Conservation (phyloP, 2,797 vertebrate genomes). For the Synanceia verrucosa region DNA sequence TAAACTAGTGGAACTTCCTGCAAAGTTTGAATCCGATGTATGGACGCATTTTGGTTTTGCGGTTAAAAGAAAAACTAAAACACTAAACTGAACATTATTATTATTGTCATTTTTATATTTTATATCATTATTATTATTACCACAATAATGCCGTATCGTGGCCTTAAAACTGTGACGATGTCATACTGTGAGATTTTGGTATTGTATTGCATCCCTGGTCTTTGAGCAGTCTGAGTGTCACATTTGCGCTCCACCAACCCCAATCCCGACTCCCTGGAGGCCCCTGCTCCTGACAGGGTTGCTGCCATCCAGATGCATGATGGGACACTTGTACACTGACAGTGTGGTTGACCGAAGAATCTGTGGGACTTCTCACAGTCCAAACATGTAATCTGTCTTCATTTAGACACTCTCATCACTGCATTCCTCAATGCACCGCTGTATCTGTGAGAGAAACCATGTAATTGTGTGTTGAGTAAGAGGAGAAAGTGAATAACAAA, state of each 20-base stretch:
- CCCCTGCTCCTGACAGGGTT: constrained; percentile 9
- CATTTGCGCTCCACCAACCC: background rate
- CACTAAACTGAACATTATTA: too few relatives aligned
- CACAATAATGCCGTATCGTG: too few relatives aligned
- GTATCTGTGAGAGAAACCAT: background rate
- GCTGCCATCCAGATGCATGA: constrained; percentile 53
- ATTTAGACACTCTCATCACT: constrained; percentile 69
- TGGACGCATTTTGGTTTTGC: too few relatives aligned
- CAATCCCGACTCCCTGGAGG: background rate
- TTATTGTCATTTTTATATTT: too few relatives aligned
- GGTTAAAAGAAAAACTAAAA: too few relatives aligned
- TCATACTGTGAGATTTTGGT: too few relatives aligned
- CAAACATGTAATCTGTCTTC: constrained; percentile 72
- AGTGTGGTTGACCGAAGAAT: constrained; percentile 63
- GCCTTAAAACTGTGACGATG: too few relatives aligned
- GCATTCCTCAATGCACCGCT: constrained; percentile 58
- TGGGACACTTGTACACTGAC: constrained; percentile 63
- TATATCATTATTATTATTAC: too few relatives aligned
- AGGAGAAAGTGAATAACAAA: background rate
- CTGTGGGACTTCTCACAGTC: constrained; percentile 47
- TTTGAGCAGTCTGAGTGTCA: background rate
- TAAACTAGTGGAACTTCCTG: too few relatives aligned
- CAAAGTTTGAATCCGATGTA: too few relatives aligned
- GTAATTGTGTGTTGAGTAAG: constrained; percentile 18
- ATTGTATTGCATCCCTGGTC: too few relatives aligned